Percentiles rank a stretch among this genome's conserved stretches.
phyloP scores from a whole-genome alignment of 2,888 invertebrate species.

The Conchocele bisecta region DNA sequence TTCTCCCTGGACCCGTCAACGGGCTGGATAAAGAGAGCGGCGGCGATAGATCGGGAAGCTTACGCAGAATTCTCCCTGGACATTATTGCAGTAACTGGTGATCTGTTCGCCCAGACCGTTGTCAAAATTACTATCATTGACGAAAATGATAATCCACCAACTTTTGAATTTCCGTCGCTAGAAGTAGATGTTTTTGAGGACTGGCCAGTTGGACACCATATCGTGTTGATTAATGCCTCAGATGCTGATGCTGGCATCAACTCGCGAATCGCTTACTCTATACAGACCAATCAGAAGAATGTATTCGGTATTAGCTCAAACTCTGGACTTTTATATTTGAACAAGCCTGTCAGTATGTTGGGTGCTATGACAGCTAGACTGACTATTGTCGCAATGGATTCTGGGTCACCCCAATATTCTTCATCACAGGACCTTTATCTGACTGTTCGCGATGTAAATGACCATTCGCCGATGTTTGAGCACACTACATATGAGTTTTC shows the following conservation, averaged over 20 bases:
- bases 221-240: conserved; percentile 92
- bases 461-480: conserved; percentile 97
- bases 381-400: conserved; percentile 73
- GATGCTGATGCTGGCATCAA: conserved; percentile 95
- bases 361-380: conserved; percentile 51
- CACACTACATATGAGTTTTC: conserved; percentile 96
- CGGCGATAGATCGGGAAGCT: conserved; percentile 92
- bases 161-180: conserved; percentile 74
- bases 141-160: conserved; percentile 95
- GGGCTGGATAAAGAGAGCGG: conserved; percentile 90
- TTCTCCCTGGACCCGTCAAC: conserved; percentile 92
- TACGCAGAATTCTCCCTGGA: conserved; percentile 90
- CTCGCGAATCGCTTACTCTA: conserved; percentile 91
- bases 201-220: conserved; percentile 96
- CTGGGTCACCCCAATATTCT: conserved; percentile 66
- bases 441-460: conserved; percentile 94
- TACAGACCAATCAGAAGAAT: conserved; percentile 89
- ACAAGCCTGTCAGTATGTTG: conserved; percentile 85
- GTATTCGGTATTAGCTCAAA: conserved; percentile 93
- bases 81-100: conserved; percentile 90
- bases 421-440: conserved; percentile 66
- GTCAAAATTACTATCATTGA: conserved; percentile 93
- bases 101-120: conserved; percentile 89
- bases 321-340: conserved; percentile 94
- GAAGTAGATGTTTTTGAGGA: conserved; percentile 92